phyloP scores from a whole-genome alignment of 2,797 vertebrate species.

The Typhlichthys subterraneus region DNA sequence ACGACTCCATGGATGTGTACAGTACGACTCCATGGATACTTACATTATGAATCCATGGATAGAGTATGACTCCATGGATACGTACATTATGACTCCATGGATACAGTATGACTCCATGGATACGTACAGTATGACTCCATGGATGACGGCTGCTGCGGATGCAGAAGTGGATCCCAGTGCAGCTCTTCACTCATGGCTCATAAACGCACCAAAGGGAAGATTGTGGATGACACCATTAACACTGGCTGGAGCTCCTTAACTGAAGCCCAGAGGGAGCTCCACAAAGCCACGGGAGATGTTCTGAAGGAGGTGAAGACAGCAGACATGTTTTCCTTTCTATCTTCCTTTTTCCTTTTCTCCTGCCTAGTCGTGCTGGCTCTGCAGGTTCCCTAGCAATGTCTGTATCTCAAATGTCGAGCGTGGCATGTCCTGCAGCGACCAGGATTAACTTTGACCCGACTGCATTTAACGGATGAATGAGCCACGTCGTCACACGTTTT shows the following conservation, averaged over 20 bases:
- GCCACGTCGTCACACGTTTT: constrained; percentile 10
- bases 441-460: no score
- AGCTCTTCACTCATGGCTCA: constrained; percentile 34
- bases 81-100: no score
- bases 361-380: constrained; percentile 21
- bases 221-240: constrained; percentile 29
- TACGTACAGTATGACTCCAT: constrained; percentile 10
- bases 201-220: constrained; percentile 37
- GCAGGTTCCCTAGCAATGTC: constrained; percentile 15
- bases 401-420: constrained; percentile 22
- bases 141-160: constrained; percentile 55
- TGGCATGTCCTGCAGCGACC: no score
- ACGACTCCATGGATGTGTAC: no score
- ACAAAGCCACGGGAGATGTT: constrained; percentile 12
- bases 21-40: constrained; percentile 7
- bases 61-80: no score
- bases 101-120: constrained; percentile 4
- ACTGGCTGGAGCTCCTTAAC: constrained; percentile 31
- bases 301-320: constrained; percentile 21
- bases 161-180: constrained; percentile 24
- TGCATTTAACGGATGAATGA: no score
- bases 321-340: constrained; percentile 1
- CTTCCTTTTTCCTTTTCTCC: background rate
- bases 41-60: no score
- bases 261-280: constrained; percentile 29